Conservation (phyloP, 1,140 invertebrate species). For the Drosophila tsacasi region DNA sequence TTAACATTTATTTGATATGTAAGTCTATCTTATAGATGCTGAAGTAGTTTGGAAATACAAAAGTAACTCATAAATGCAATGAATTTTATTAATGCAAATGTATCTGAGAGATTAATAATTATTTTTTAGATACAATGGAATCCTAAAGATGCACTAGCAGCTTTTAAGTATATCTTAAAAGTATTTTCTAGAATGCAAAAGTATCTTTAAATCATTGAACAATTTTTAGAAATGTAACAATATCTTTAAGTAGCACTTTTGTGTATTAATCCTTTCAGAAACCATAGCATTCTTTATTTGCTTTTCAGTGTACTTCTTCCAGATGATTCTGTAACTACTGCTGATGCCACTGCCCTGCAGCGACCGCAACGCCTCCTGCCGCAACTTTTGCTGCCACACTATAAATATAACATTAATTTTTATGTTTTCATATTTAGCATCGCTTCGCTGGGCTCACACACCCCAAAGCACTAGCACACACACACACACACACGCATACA, state of each 20-base stretch:
- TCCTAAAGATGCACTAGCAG: no score
- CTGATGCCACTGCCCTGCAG: constrained; percentile 62
- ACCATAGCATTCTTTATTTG: no score
- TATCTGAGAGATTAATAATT: no score
- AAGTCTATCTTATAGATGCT: no score
- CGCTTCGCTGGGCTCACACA: constrained; percentile 72
- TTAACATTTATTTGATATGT: no score
- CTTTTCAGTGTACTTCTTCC: constrained; percentile 6
- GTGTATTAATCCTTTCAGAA: background rate
- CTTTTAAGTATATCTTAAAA: background rate
- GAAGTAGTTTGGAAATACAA: no score
- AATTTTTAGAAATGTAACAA: background rate
- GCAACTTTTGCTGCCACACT: constrained; percentile 74
- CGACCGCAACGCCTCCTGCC: constrained; percentile 71
- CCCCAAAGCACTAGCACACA: constrained; percentile 34
- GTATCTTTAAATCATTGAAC: background rate
- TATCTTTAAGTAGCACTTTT: background rate
- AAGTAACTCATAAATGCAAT: background rate
- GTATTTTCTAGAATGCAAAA: background rate
- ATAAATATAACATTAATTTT: constrained; percentile 84
- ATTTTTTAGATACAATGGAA: background rate
- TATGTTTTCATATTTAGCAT: constrained; percentile 81
- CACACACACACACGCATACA: constrained; percentile 26
- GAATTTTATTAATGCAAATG: no score
- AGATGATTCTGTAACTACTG: constrained; percentile 17